These are phyloP conservation scores for Cerceris rybyensis DNA, from an alignment of 2,888 invertebrate genomes.

Conservation along the genomic window DNA sequence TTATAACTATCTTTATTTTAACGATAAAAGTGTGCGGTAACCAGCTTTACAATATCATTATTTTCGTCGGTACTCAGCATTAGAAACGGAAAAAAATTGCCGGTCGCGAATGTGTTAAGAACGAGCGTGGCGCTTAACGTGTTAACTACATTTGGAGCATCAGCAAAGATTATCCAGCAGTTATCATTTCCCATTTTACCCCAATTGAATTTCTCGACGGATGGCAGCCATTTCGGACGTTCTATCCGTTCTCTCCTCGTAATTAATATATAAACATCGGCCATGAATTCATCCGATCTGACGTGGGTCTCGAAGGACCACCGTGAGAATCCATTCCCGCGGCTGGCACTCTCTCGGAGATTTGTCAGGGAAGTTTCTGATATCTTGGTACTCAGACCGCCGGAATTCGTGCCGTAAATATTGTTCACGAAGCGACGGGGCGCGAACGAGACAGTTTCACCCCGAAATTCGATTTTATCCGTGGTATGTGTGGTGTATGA, in stretches of 20 bases:
- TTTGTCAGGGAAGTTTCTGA: slow-evolving; percentile 52
- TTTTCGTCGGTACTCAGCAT: no score
- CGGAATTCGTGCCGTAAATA: slow-evolving; percentile 36
- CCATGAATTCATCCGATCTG: slow-evolving; percentile 3
- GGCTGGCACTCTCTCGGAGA: slow-evolving; percentile 32
- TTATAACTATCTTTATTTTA: no score
- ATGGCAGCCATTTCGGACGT: background rate
- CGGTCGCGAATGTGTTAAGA: no score
- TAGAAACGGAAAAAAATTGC: no score
- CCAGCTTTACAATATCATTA: no score
- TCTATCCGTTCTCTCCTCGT: slow-evolving; percentile 13
- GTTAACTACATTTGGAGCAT: no score
- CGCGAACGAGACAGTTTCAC: slow-evolving; percentile 24
- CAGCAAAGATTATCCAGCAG: no score
- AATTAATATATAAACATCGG: slow-evolving; percentile 16
- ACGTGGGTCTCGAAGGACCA: slow-evolving; percentile 8
- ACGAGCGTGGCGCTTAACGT: no score
- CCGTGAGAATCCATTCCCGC: slow-evolving; percentile 41
- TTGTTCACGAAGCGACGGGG: slow-evolving; percentile 15
- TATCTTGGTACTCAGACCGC: slow-evolving; percentile 25
- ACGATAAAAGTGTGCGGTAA: no score
- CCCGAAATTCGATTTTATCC: slow-evolving; percentile 35
- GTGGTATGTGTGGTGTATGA: slow-evolving; percentile 19
- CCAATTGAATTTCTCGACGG: no score
- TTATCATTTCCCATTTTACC: no score